These are phyloP conservation scores for Silurus lanzhouensis DNA, from an alignment of 2,797 vertebrate genomes.

Conservation along the genomic window DNA sequence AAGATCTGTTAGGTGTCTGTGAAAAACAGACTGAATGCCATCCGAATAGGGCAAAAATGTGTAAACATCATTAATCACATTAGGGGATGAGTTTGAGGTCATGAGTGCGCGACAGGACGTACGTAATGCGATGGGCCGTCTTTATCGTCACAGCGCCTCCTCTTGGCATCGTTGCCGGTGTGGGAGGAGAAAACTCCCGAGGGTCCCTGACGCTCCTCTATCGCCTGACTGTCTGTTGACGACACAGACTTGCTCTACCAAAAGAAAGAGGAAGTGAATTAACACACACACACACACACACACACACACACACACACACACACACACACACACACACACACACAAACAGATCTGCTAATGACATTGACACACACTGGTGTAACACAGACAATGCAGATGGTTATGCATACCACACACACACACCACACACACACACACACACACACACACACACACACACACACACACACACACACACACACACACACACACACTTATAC, in stretches of 20 bases:
- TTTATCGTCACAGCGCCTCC: slow-evolving; percentile 84
- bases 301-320: too few relatives aligned
- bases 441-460: slow-evolving; percentile 42
- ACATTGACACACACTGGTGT: slow-evolving; percentile 34
- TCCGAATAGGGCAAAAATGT: background rate
- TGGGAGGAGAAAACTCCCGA: slow-evolving; percentile 68
- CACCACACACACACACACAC: background rate
- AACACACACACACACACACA: slow-evolving; percentile 1
- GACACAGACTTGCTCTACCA: slow-evolving; percentile 59
- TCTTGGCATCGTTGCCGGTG: slow-evolving; percentile 75
- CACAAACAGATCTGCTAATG: background rate
- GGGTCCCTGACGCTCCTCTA: slow-evolving; percentile 56
- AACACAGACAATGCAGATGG: slow-evolving; percentile 36
- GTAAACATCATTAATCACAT: background rate
- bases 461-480: background rate
- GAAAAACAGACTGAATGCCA: background rate
- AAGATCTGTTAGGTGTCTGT: background rate
- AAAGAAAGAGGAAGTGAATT: slow-evolving; percentile 30
- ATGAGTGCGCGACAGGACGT: slow-evolving; percentile 57
- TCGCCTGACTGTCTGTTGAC: slow-evolving; percentile 55
- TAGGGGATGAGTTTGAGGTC: background rate
- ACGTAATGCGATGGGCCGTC: slow-evolving; percentile 80
- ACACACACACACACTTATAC: background rate
- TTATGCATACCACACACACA: background rate
- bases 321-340: slow-evolving; percentile 25